phyloP scores from a whole-genome alignment of 2,888 invertebrate species.

The Druceiella hillmani region DNA sequence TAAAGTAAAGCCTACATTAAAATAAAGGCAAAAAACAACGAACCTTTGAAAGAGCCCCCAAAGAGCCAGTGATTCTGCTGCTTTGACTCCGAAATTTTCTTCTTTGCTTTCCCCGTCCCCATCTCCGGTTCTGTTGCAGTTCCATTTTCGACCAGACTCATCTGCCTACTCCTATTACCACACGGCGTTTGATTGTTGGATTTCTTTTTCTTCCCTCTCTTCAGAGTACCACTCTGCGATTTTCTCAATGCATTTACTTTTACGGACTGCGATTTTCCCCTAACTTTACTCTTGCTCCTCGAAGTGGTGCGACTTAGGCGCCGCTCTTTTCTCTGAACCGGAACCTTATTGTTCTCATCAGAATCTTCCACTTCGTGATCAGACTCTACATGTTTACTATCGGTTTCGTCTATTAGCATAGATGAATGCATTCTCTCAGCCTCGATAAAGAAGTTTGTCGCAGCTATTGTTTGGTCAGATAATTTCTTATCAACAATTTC shows the following conservation, averaged over 20 bases:
- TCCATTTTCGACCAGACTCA: constrained; percentile 43
- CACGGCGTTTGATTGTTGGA: constrained; percentile 34
- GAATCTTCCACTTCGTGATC: constrained; percentile 1
- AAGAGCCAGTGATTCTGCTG: constrained; percentile 46
- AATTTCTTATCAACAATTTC: constrained; percentile 35
- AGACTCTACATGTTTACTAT: constrained; percentile 2
- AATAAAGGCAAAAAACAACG: constrained; percentile 1
- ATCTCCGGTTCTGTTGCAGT: too few species aligned
- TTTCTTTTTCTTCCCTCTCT: constrained; percentile 45
- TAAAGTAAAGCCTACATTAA: neutral
- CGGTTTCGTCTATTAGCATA: constrained; percentile 18
- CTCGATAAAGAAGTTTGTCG: constrained; percentile 41
- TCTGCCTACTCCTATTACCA: constrained; percentile 37
- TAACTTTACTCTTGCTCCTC: constrained; percentile 43
- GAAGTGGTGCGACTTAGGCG: constrained; percentile 44
- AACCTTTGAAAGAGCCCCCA: constrained; percentile 25
- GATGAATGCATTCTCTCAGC: constrained; percentile 38
- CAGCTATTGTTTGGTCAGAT: constrained; percentile 35
- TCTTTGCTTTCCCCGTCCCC: constrained; percentile 37
- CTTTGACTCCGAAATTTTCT: constrained; percentile 33
- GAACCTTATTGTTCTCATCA: constrained; percentile 30
- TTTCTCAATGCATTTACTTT: constrained; percentile 45
- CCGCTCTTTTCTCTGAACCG: constrained; percentile 41
- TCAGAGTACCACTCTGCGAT: constrained; percentile 45
- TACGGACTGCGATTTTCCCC: constrained; percentile 44